Evolutionary conservation across 2,888 invertebrate genomes (phyloP), one percentile per base, ranked within the genome.

Genomic region (Andricus quercusramuli): DNA sequence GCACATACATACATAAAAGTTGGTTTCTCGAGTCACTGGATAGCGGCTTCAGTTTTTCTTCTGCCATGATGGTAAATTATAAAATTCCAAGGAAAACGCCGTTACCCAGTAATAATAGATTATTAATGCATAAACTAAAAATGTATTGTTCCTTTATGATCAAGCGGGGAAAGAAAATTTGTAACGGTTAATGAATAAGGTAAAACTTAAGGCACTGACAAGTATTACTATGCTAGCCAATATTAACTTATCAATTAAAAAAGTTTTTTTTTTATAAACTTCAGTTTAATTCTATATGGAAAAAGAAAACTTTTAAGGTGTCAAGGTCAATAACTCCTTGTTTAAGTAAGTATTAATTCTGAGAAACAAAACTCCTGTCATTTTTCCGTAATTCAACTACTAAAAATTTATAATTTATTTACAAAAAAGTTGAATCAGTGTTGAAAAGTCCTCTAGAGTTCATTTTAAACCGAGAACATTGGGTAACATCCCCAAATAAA

Each of bases 1-100:
- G 47, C 17, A 51, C 51, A 25, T 70, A 51, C 51, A 25, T 70
- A 29, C n/a, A 25, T 70, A 20, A 56, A 70, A 70, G 51, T 51
- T 51, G 8, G 51, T 51, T 51, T 51, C n/a, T 20, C 20, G 51
- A 51, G 51, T 51, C 9, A 20, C 51, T 51, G 5, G 29, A 56
- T 74, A 56, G 32, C 29, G 17, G 29, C 17, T 74, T 32, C 9
- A 2, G 44, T 17, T 15, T 13, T 41, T 41, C 13, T 41, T 1
- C 29, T 17, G 20, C 20, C 4, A 56, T 32, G n/a, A 44, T 17
- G 3, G 15, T 0, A 44, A 44, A 74, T 74, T 56, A 56, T 29
- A 32, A 51, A 29, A 20, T 51, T 56, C 51, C 13, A n/a, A 29
- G 56, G 4, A 13, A 15, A 74, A 74, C 1, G 13, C 51, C 32